Percentiles rank a stretch among this genome's conserved stretches.
These are phyloP conservation scores for Caenorhabditis sp. DNA, from an alignment of 2,888 invertebrate species.

Conservation along the genomic window DNA sequence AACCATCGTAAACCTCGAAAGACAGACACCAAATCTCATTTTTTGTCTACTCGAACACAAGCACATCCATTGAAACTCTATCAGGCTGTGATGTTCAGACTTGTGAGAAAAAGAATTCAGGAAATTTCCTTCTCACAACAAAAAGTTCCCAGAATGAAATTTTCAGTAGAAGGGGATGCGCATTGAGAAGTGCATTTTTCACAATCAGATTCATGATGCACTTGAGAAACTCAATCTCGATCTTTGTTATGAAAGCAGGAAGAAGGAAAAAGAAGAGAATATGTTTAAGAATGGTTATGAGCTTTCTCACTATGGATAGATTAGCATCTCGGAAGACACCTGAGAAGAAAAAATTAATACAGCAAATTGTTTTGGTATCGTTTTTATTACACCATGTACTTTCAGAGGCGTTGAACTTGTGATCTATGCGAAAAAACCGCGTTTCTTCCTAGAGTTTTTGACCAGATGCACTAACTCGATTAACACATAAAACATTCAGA, in stretches of 20 bases:
- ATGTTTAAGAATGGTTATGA: no score
- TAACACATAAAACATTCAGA: conserved; percentile 11
- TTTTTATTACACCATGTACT: background rate
- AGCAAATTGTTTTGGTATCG: no score
- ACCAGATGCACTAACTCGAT: conserved; percentile 31
- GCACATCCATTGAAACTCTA: background rate
- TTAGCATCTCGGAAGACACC: no score
- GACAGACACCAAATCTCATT: background rate
- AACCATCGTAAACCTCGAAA: background rate
- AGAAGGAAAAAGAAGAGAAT: no score
- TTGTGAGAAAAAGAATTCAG: background rate
- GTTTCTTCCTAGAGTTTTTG: background rate
- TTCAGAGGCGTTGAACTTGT: no score
- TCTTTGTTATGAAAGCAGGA: no score
- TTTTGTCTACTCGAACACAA: background rate
- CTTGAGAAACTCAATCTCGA: no score
- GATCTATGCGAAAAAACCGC: background rate
- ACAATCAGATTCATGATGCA: background rate
- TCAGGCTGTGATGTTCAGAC: conserved; percentile 17
- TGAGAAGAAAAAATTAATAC: no score
- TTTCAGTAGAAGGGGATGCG: conserved; percentile 13
- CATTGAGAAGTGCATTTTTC: conserved; percentile 6
- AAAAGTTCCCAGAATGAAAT: conserved; percentile 10
- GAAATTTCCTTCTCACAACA: background rate
- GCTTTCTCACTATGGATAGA: no score